Percentiles rank a stretch among this genome's conserved stretches.
Conservation (phyloP, 2,797 vertebrate genomes). For the Pterois miles region DNA sequence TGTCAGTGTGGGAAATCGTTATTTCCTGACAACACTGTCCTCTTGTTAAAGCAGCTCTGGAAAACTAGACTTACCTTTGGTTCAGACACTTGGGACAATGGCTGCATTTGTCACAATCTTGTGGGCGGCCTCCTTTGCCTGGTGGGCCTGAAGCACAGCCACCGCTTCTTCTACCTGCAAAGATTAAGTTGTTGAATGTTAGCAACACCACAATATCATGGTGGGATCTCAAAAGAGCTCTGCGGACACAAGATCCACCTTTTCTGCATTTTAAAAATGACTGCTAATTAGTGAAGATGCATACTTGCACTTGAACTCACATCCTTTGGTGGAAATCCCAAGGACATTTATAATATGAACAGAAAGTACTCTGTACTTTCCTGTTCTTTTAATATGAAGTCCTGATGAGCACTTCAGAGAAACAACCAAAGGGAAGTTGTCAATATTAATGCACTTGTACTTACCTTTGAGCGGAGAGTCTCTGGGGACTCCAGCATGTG, state of each 20-base stretch:
- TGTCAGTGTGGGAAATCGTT: not conserved
- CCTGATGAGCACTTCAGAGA: not conserved
- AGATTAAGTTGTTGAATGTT: not conserved
- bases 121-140: conserved; percentile 96
- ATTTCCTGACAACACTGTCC: not conserved
- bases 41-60: not conserved
- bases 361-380: not conserved
- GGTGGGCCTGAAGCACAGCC: conserved; percentile 97
- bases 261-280: not conserved
- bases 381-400: not conserved
- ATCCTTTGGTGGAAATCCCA: not conserved
- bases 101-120: conserved; percentile 91
- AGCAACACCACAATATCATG: not conserved
- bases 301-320: not conserved
- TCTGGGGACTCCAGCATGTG: conserved; percentile 99
- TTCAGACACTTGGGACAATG: conserved; percentile 89
- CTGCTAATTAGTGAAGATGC: not conserved
- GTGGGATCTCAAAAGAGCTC: not conserved
- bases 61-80: conserved; percentile 53
- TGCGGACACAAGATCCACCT: not conserved
- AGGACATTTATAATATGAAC: not conserved
- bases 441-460: conserved; percentile 7
- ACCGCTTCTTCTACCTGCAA: conserved; percentile 97
- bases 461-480: conserved; percentile 97
- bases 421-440: not conserved